Evolutionary conservation across 2,113 vertebrate species (phyloP).

Genomic region (Rissa tridactyla): DNA sequence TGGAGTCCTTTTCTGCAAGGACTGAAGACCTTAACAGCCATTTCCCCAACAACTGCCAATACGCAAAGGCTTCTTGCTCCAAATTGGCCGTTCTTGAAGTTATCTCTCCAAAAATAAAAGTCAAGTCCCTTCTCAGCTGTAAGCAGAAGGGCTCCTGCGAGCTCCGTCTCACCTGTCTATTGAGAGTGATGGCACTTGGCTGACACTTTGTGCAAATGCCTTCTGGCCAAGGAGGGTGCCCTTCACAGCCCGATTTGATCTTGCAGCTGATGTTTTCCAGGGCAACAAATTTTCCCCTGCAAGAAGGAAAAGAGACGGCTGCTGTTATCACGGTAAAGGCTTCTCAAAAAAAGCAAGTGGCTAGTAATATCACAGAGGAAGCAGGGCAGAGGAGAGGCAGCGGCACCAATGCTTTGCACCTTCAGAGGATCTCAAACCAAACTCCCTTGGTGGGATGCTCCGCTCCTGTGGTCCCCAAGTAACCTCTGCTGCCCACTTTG

Average conservation of each 20-base stretch:
- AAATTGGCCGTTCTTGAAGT: not conserved
- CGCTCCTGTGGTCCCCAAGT: accelerated
- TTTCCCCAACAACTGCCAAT: not conserved
- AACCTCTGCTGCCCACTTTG: not conserved
- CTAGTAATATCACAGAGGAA: not conserved
- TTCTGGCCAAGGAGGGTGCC: constrained; percentile 95
- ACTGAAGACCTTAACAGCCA: not conserved
- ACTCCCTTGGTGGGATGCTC: not conserved
- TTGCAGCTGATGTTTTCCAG: constrained; percentile 99
- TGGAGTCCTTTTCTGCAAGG: not conserved
- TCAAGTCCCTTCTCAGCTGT: not conserved
- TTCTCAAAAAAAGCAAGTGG: not conserved
- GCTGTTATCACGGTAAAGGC: not conserved
- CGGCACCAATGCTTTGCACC: not conserved
- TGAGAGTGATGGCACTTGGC: constrained; percentile 96
- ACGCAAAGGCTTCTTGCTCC: not conserved
- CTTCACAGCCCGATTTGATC: constrained; percentile 96
- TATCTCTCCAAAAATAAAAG: not conserved
- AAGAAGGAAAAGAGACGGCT: not conserved
- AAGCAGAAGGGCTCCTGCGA: not conserved
- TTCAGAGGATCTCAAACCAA: not conserved
- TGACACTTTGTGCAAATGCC: constrained; percentile 99
- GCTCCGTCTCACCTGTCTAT: constrained; percentile 86
- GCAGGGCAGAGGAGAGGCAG: not conserved
- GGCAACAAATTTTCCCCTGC: constrained; percentile 95